Evolutionary conservation across 2,888 invertebrate genomes (phyloP), one percentile per base, ranked within the genome.

Genomic region (Drosophila nr. perissopoda): DNA sequence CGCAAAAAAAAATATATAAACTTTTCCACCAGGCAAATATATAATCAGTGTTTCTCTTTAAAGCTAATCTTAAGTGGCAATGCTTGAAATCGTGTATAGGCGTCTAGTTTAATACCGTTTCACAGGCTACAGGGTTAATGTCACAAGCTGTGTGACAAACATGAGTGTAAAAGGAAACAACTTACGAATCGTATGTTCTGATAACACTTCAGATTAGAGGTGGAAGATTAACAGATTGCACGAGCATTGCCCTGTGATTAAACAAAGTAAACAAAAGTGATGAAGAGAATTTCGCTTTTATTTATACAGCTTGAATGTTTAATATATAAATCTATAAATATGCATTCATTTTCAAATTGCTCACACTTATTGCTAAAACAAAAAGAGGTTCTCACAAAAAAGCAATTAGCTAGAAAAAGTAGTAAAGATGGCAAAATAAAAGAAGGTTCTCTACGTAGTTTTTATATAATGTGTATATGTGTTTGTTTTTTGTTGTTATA

Each of bases 401-500:
- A 78, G 76, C 87, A 87, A 87, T 87, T 79, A 83, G 82, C 90
- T 87, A 87, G 77, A 86, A 82, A 86, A 67, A 25, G 51, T 73
- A 79, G 81, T 69, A 42, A 58, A 64, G 69, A 62, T 27, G 40
- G 53, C 45, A 48, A 66, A 69, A 66, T 56, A 40, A 80, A 68
- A 82, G 69, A 68, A 74, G 69, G 70, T 76, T 75, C 31, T 68
- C 80, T 84, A 75, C 61, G 51, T 74, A 71, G 60, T 63, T 73
- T 5, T 54, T 61, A 51, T 67, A 57, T 45, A 65, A 40, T 70
- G 57, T 62, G 62, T 78, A 60, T 73, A 45, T 69, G 25, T 65
- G 13, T 51, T 60, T n/a, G n/a, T 67, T n/a, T 68, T 25, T 51
- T 64, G 5, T 61, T 38, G 45, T 16, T 13, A 56, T 29, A 56